Percentiles rank a stretch among this genome's conserved stretches.
Evolutionary conservation across 2,113 vertebrate genomes (phyloP).

Genomic region (Bubo scandiacus): DNA sequence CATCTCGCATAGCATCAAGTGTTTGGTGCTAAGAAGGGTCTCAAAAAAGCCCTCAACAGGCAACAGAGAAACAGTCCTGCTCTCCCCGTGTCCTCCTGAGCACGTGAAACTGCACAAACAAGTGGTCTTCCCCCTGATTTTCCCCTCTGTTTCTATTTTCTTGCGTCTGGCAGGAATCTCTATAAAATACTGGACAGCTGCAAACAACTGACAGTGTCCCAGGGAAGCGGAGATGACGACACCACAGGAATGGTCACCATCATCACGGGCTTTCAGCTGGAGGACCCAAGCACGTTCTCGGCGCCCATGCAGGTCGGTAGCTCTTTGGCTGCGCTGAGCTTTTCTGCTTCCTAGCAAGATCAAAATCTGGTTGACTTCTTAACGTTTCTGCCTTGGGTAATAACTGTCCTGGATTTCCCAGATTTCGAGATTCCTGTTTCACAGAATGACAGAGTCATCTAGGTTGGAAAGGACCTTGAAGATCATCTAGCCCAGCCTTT

Average conservation of each 20-base stretch:
- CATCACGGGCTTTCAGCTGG: slow-evolving; percentile 84
- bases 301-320: slow-evolving; percentile 87
- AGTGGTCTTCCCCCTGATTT: not conserved
- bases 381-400: not conserved
- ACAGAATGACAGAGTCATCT: too few species aligned
- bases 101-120: fast-evolving
- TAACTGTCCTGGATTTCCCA: not conserved
- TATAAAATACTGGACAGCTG: slow-evolving; percentile 98
- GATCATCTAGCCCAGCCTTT: too few species aligned
- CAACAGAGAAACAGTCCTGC: not conserved
- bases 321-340: not conserved
- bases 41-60: not conserved
- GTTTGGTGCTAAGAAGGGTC: not conserved
- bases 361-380: too few species aligned
- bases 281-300: slow-evolving; percentile 78
- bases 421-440: not conserved
- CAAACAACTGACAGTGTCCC: slow-evolving; percentile 89
- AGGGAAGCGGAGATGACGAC: slow-evolving; percentile 91
- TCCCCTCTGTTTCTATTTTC: not conserved
- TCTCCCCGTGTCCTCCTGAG: not conserved
- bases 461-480: too few species aligned
- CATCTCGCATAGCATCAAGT: fast-evolving
- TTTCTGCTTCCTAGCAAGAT: not conserved
- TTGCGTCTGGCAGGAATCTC: slow-evolving; percentile 82
- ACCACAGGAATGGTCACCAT: slow-evolving; percentile 96